Percentiles rank a stretch among this genome's conserved stretches.
phyloP scores from a whole-genome alignment of 2,888 invertebrate species.

The Charanyca ferruginea region DNA sequence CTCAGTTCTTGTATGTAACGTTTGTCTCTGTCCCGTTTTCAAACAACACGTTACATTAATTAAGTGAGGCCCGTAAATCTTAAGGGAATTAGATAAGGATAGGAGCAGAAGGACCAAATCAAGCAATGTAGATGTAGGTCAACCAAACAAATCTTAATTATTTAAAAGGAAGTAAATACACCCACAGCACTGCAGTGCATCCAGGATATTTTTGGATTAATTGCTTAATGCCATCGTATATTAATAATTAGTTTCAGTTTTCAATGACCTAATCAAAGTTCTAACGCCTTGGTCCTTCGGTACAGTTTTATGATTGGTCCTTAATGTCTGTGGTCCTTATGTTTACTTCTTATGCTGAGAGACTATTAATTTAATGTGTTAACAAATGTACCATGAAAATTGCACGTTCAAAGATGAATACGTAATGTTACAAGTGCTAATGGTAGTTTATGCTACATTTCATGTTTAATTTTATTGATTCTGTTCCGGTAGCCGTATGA shows the following conservation, averaged over 20 bases:
- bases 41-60: conserved; percentile 64
- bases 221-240: conserved; percentile 10
- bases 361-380: conserved; percentile 40
- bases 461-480: conserved; percentile 54
- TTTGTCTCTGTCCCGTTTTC: conserved; percentile 72
- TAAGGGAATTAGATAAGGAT: conserved; percentile 13
- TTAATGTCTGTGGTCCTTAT: neutral
- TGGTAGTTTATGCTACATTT: conserved; percentile 52
- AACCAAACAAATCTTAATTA: neutral
- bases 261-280: neutral
- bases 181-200: neutral
- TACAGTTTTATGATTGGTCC: conserved; percentile 5
- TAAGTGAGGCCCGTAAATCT: conserved; percentile 59
- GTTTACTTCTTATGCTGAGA: conserved; percentile 9
- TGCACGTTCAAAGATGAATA: conserved; percentile 33
- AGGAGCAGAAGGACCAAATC: conserved; percentile 35
- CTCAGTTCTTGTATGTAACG: conserved; percentile 75
- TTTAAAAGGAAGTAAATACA: neutral
- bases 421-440: conserved; percentile 41
- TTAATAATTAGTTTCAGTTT: conserved; percentile 12
- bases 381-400: conserved; percentile 54
- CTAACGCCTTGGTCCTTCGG: conserved; percentile 14
- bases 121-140: neutral
- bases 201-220: neutral
- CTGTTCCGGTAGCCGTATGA: conserved; percentile 53